Evolutionary conservation across 1,140 invertebrate species (phyloP), one percentile per base, ranked within the genome.

Genomic region (Euwallacea similis): DNA sequence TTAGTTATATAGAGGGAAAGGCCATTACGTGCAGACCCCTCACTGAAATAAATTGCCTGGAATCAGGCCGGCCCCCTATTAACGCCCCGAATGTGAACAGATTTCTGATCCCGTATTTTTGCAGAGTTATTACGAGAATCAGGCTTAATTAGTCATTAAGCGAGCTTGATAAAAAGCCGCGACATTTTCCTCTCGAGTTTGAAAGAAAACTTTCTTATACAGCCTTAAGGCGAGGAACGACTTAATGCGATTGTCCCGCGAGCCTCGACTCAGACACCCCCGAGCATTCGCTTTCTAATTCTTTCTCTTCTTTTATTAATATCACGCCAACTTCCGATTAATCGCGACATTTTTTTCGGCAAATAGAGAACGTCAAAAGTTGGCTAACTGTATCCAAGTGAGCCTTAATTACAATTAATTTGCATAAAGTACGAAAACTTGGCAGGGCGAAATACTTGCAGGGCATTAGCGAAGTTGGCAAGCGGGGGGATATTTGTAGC

Each of bases 331-430:
- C 21, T 33, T 33, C 21, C 21, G 21, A 33, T 33, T 33, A 33
- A 33, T 33, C 21, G 21, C 21, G 21, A 33, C 21, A 33, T 33
- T 33, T 33, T 33, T 33, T 33, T 33, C 21, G 21, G 21, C 21
- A 33, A 33, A 33, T 33, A 33, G 21, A 33, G 21, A 33, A 33
- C 60, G 68, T 70, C 68, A 70, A 70, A 70, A 70, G 60, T 70
- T 70, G 53, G 42, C 68, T 70, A 70, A 70, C 60, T 70, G 61
- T 70, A 70, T 70, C 64, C 59, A 70, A 70, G 64, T 70, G 63
- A 62, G 60, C 60, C 68, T 70, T 70, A 70, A 70, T 70, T 70
- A 70, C 68, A 70, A 70, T 70, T 70, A 63, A 70, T 70, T 70
- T 70, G 68, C 68, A 70, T 70, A 70, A 70, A 70, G 68, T 64